phyloP scores from a whole-genome alignment of 1,140 invertebrate genomes.

The Eupeodes corollae region DNA sequence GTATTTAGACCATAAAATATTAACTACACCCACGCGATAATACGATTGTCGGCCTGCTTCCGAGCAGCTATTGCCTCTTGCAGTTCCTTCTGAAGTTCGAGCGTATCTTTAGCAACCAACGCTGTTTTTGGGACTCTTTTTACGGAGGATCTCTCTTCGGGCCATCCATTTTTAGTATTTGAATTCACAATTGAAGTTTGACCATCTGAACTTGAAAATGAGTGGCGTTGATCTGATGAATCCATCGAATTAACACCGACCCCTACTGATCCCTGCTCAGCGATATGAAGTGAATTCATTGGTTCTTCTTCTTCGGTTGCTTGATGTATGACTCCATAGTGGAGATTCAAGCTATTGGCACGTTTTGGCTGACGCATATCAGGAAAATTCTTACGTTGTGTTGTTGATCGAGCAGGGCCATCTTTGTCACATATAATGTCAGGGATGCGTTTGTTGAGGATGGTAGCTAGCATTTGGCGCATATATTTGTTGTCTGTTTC shows the following conservation, averaged over 20 bases:
- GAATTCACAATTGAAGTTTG: conserved; percentile 3
- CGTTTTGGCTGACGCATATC: conserved; percentile 17
- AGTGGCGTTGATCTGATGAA: conserved; percentile 16
- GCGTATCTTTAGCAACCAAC: conserved; percentile 21
- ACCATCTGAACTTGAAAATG: conserved; percentile 26
- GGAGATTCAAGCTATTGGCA: conserved; percentile 25
- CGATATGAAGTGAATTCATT: conserved; percentile 5
- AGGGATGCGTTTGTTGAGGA: conserved; percentile 24
- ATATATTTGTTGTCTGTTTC: conserved; percentile 34
- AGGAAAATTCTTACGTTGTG: conserved; percentile 14
- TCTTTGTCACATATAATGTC: conserved; percentile 36
- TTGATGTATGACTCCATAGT: conserved; percentile 31
- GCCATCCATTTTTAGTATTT: no score
- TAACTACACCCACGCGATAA: conserved; percentile 41
- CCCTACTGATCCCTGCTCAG: conserved; percentile 2
- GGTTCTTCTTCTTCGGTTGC: conserved; percentile 17
- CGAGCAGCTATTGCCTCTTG: conserved; percentile 40
- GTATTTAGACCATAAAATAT: neutral
- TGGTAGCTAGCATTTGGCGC: conserved; percentile 23
- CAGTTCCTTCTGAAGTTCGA: conserved; percentile 39
- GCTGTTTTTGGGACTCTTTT: conserved; percentile 1
- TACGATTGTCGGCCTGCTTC: conserved; percentile 42
- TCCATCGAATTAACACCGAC: conserved; percentile 3
- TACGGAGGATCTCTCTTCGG: no score
- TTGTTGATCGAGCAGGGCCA: conserved; percentile 8